Evolutionary conservation across 2,888 invertebrate species (phyloP).

Genomic region (Cataglyphis rosenhaueri): DNA sequence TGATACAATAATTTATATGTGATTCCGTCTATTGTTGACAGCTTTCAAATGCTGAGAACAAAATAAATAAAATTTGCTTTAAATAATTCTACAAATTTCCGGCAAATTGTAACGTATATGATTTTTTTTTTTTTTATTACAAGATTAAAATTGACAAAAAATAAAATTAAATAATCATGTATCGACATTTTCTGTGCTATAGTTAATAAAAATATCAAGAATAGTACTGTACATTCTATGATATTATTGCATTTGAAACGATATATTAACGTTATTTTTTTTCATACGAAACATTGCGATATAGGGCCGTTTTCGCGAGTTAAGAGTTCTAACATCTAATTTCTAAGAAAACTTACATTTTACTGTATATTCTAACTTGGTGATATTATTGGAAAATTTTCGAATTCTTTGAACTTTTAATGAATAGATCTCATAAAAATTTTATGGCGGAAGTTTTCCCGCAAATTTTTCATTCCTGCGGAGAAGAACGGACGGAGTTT

Average conservation of each 20-base stretch:
- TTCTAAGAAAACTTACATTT: constrained; percentile 36
- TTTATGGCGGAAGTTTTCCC: constrained; percentile 37
- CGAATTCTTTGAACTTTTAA: constrained; percentile 44
- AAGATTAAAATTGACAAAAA: neutral
- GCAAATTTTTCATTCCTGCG: constrained; percentile 39
- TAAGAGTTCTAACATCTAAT: constrained; percentile 9
- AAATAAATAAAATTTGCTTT: constrained; percentile 7
- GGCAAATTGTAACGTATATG: neutral
- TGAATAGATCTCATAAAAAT: constrained; percentile 54
- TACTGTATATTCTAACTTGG: constrained; percentile 28
- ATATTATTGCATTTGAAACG: neutral
- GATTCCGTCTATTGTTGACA: neutral
- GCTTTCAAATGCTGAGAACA: constrained; percentile 1
- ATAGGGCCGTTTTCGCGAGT: neutral
- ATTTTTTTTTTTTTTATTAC: neutral
- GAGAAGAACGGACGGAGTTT: constrained; percentile 39
- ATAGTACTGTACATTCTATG: neutral
- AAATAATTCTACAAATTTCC: neutral
- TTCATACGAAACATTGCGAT: neutral
- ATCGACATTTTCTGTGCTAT: constrained; percentile 1
- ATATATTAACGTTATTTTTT: neutral
- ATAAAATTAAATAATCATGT: neutral
- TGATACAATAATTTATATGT: neutral
- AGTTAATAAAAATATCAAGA: neutral
- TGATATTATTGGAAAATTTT: constrained; percentile 27